Evolutionary conservation across 2,888 invertebrate species (phyloP).

Genomic region (Callosobruchus maculatus): DNA sequence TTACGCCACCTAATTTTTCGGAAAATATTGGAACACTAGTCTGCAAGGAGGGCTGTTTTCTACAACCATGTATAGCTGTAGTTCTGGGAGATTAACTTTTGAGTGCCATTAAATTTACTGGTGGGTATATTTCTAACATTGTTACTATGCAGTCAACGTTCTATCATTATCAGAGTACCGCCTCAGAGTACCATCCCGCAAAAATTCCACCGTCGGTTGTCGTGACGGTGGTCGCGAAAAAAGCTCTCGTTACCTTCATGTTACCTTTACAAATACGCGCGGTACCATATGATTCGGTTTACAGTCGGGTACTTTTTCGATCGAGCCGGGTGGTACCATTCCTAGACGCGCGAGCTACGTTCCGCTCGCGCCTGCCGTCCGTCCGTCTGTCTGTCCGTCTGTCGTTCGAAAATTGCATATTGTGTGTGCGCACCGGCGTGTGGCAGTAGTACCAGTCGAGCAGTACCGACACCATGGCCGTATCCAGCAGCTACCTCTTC

Average conservation of each 20-base stretch:
- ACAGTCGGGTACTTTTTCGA: background rate
- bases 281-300: background rate
- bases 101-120: too few relatives aligned
- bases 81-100: too few relatives aligned
- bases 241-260: background rate
- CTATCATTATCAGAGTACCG: background rate
- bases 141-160: background rate
- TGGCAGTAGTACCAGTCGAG: background rate
- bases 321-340: background rate
- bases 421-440: background rate
- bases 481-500: constrained; percentile 35
- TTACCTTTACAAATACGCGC: background rate
- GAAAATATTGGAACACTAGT: too few relatives aligned
- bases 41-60: too few relatives aligned
- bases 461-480: constrained; percentile 26
- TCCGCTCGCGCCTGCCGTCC: background rate
- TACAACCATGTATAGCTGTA: too few relatives aligned
- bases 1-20: too few relatives aligned
- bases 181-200: background rate
- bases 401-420: background rate
- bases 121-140: too few relatives aligned
- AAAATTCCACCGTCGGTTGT: background rate
- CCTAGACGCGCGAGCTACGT: background rate
- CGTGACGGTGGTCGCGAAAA: background rate
- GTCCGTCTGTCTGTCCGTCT: background rate